Base-by-base conservation (phyloP, 1,140 invertebrate genomes). In the Subanguina moxae region DNA sequence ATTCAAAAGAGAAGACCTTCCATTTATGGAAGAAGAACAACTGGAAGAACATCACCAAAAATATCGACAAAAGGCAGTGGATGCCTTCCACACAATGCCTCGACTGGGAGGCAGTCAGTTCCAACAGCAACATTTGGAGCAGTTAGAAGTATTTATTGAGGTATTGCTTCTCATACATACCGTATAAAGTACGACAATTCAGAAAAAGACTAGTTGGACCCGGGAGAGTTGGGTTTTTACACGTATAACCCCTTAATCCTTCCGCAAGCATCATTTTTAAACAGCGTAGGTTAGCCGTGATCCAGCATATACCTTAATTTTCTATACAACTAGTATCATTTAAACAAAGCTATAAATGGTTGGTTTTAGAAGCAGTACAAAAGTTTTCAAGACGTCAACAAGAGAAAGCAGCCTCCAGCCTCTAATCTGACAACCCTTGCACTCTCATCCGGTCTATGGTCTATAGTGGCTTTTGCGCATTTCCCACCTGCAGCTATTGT, bases 401-500 rank as follows among this genome's bases (percentile, higher is more conserved):
- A 52, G 1, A 15, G 17, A 15, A 52, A 52, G 15, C 3, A 25
- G 23, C 48, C 48, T 3, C n/a, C 48, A 21, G 48, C 48, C 23
- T 21, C 48, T 21, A 52, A 52, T 15, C 48, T 52, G 1, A 25
- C 48, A 52, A 21, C 3, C 23, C 15, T 52, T 5, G 48, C 48
- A 19, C 3, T 25, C 3, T 19, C 48, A 21, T 52, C 48, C 15
- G 48, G 48, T 15, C 48, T 52, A 25, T 52, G 48, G 48, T 21
- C 48, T 15, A 52, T 52, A 19, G 48, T 52, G 3, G 48, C 48
- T 25, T 52, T 52, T 19, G 48, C 15, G n/a, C 48, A 52, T 15
- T 52, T 52, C 23, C 48, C 48, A 19, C 48, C 48, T 19, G 48
- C 48, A 21, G 48, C 48, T 25, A 52, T 52, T 25, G 48, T 52